A percentile compares a stretch with the other conserved stretches of the same genome.
Conservation (phyloP, 2,797 vertebrate species). For the Prunella strophiata region DNA sequence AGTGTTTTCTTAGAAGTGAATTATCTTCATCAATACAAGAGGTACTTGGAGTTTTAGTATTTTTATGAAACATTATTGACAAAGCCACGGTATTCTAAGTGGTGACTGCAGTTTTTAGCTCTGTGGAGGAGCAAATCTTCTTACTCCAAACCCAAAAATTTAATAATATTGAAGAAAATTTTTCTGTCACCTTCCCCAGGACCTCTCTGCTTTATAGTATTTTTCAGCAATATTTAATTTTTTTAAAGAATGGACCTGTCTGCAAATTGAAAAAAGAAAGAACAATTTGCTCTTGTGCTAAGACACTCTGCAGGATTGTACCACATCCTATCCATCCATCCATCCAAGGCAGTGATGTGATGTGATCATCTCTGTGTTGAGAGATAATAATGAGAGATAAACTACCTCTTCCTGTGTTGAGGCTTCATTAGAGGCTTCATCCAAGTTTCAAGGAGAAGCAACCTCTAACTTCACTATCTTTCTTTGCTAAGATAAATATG, state of each 20-base stretch:
- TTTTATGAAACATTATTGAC: neutral
- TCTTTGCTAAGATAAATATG: neutral
- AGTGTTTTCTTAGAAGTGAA: neutral
- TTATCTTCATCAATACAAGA: neutral
- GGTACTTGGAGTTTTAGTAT: neutral
- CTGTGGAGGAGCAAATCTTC: neutral
- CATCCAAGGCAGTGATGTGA: neutral
- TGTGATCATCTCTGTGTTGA: neutral
- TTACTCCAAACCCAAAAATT: neutral
- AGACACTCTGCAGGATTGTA: neutral
- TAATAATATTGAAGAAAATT: neutral
- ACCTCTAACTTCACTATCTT: neutral
- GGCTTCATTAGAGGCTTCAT: neutral
- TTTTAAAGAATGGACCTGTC: neutral
- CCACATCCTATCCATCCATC: neutral
- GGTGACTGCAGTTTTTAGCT: neutral
- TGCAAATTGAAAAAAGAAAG: neutral
- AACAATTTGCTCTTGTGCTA: neutral
- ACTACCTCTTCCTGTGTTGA: neutral
- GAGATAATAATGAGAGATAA: neutral
- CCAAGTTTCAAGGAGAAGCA: neutral
- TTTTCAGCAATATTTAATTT: neutral
- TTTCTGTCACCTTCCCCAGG: neutral
- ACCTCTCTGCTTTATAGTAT: neutral
- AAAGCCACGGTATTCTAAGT: neutral